phyloP scores from a whole-genome alignment of 2,888 invertebrate species.

The Chloroclystis v-ata region DNA sequence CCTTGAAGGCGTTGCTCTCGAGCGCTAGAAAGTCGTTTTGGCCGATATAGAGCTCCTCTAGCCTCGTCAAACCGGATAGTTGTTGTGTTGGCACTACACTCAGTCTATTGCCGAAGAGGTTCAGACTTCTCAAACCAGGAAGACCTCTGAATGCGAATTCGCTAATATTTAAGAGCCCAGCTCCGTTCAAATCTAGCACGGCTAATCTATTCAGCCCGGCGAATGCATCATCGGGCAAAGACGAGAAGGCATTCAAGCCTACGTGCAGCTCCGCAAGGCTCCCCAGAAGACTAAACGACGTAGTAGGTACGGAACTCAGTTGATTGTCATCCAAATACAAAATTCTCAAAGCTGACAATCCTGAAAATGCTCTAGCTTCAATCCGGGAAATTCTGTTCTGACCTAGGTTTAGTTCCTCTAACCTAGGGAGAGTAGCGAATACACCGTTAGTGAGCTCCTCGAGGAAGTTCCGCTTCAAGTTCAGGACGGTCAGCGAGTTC shows the following conservation, averaged over 20 bases:
- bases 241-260: slow-evolving; percentile 88
- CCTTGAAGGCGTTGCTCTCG: slow-evolving; percentile 85
- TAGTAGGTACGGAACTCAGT: slow-evolving; percentile 85
- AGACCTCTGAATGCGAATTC: slow-evolving; percentile 86
- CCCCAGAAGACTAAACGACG: slow-evolving; percentile 84
- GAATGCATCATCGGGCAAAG: slow-evolving; percentile 87
- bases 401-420: slow-evolving; percentile 91
- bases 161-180: slow-evolving; percentile 88
- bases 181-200: slow-evolving; percentile 87
- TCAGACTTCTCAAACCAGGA: slow-evolving; percentile 85
- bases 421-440: slow-evolving; percentile 84
- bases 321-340: slow-evolving; percentile 91
- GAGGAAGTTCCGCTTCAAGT: slow-evolving; percentile 88
- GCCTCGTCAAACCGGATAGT: slow-evolving; percentile 81
- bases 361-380: slow-evolving; percentile 86
- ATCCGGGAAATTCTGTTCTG: slow-evolving; percentile 90
- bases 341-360: slow-evolving; percentile 85
- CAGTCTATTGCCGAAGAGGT: slow-evolving; percentile 88
- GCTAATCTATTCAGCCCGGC: slow-evolving; percentile 85
- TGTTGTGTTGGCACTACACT: slow-evolving; percentile 86
- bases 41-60: slow-evolving; percentile 89
- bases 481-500: slow-evolving; percentile 86
- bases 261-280: slow-evolving; percentile 90
- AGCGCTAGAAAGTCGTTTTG: slow-evolving; percentile 87
- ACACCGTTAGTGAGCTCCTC: slow-evolving; percentile 86